Conservation (phyloP, 1,140 invertebrate genomes). For the Halyomorpha halys region DNA sequence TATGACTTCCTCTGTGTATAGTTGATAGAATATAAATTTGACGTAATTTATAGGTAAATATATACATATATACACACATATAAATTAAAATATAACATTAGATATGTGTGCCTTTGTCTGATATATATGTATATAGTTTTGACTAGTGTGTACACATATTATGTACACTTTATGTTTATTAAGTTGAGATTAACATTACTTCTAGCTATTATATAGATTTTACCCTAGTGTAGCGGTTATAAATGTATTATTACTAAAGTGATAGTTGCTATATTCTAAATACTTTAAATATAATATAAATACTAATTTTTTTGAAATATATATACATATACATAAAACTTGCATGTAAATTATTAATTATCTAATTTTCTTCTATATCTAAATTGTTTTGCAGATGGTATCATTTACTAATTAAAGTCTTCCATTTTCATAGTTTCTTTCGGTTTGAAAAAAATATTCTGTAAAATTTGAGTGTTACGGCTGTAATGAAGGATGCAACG, state of each 20-base stretch:
- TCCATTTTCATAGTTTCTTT: constrained; percentile 8
- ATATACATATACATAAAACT: no score
- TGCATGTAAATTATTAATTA: not conserved
- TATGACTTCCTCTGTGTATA: no score
- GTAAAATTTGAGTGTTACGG: no score
- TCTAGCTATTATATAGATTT: constrained; percentile 8
- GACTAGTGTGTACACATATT: no score
- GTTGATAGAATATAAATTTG: no score
- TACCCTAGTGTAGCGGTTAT: not conserved
- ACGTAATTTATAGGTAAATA: no score
- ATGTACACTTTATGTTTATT: no score
- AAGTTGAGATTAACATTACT: not conserved
- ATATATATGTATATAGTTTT: no score
- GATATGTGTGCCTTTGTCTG: no score
- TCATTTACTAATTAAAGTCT: constrained; percentile 12
- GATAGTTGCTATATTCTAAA: constrained; percentile 18
- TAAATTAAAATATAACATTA: no score
- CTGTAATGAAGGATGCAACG: constrained; percentile 2
- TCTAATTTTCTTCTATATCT: not conserved
- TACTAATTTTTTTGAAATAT: constrained; percentile 4
- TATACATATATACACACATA: no score
- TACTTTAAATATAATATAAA: not conserved
- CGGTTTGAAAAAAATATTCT: not conserved
- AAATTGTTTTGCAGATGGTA: constrained; percentile 5
- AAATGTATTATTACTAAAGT: constrained; percentile 4